Conservation (phyloP, 2,888 invertebrate genomes). For the Geophilus truncorum region DNA sequence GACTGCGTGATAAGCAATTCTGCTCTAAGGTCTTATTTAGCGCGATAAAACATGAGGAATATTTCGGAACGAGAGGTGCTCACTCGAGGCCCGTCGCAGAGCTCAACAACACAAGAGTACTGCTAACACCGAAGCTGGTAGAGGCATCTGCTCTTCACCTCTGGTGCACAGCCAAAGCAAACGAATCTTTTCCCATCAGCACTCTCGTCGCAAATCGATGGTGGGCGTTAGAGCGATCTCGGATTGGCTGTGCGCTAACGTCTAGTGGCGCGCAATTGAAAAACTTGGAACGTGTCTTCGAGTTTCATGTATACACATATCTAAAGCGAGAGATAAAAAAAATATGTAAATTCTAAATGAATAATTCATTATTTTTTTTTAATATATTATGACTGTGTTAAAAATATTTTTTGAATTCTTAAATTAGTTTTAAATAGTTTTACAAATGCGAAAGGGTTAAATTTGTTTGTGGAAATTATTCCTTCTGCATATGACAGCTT, state of each 20-base stretch:
- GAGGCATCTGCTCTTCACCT: constrained; percentile 27
- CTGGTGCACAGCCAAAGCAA: constrained; percentile 27
- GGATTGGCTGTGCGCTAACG: constrained; percentile 2
- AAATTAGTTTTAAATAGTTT: not conserved
- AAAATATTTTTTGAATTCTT: not conserved
- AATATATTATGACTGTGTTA: no score
- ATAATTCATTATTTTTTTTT: not conserved
- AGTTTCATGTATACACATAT: not conserved
- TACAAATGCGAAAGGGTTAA: not conserved
- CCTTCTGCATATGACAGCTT: not conserved
- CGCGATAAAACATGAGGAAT: constrained; percentile 13
- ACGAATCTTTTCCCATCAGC: constrained; percentile 26
- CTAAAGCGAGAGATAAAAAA: not conserved
- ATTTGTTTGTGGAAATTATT: not conserved
- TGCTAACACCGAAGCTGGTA: constrained; percentile 8
- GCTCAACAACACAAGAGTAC: constrained; percentile 1
- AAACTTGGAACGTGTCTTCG: not conserved
- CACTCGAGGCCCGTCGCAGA: constrained; percentile 13
- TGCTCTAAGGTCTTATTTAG: constrained; percentile 8
- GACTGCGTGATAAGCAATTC: constrained; percentile 4
- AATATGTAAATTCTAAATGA: not conserved
- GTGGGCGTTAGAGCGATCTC: not conserved
- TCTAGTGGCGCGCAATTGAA: constrained; percentile 1
- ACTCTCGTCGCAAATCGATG: constrained; percentile 25
- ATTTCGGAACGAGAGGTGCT: not conserved